phyloP scores from a whole-genome alignment of 2,113 vertebrate genomes.

The Bubalus kerabau region DNA sequence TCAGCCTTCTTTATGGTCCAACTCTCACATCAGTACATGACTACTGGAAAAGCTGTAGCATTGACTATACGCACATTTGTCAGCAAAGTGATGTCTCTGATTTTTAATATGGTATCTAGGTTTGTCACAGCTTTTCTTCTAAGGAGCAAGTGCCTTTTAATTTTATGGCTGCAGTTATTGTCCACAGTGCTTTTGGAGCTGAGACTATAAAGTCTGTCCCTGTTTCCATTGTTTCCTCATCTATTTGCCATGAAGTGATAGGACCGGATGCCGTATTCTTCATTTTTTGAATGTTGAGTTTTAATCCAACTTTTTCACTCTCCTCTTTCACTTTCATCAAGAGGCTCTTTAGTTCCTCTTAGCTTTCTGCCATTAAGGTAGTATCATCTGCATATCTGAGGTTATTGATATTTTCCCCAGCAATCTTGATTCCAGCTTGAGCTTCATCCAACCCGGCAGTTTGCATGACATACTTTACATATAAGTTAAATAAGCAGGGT shows the following conservation, averaged over 20 bases:
- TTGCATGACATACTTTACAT: neutral
- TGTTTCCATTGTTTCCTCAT: neutral
- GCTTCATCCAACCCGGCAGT: neutral
- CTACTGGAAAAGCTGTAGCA: neutral
- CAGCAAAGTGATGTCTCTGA: neutral
- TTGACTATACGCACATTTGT: rapidly evolving
- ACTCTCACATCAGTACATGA: neutral
- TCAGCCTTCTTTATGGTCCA: neutral
- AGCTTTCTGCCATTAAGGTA: neutral
- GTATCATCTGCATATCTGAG: neutral
- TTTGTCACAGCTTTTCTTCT: neutral
- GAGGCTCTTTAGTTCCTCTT: neutral
- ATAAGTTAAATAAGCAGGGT: neutral
- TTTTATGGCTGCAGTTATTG: neutral
- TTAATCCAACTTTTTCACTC: neutral
- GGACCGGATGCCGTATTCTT: neutral
- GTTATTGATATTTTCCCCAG: neutral
- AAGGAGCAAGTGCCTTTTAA: neutral
- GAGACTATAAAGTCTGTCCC: neutral
- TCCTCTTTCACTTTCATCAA: neutral
- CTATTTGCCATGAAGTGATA: neutral
- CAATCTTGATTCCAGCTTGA: neutral
- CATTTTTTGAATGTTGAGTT: neutral
- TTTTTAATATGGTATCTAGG: neutral
- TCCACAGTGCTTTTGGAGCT: neutral